Evolutionary conservation across 2,113 vertebrate species (phyloP), one percentile per base, ranked within the genome.

Genomic region (Lycaon pictus): DNA sequence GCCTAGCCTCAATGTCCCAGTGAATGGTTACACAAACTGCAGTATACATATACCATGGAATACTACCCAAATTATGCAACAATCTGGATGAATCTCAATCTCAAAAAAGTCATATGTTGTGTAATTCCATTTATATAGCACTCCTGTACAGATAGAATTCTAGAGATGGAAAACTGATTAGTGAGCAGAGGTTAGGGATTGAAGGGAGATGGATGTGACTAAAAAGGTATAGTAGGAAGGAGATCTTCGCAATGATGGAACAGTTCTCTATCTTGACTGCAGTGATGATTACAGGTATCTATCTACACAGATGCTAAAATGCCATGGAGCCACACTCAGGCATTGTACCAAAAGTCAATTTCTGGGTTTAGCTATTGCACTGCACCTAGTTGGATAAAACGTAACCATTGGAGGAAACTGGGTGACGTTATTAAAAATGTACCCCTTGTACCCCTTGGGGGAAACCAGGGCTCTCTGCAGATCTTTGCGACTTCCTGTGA

Each of bases 401-500:
- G n/a, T 67, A 90, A 79, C 56, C 62, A 72, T 2, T 56, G 20
- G 43, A 11, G 25, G 53, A 86, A 93, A 51, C 10, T 71, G 43
- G 19, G 53, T 87, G 23, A 81, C 71, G 16, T 55, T 22, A 62
- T 67, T 74, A 62, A 76, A 92, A 81, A 94, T 56, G n/a, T 86
- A 82, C 90, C 53, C 20, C 51, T 2, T 51, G n/a, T 86, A 82
- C 90, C 53, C 16, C 51, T 2, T 25, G 32, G 8, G 35, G 13
- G 8, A 67, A 86, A 74, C 9, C 25, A 84, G 56, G 37, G 6
- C 23, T 85, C 51, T 67, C 5, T 23, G 35, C 60, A 65, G 58
- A 87, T 90, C 82, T 93, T 60, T 67, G 25, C 56, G 79, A 84
- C 22, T 88, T 83, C 63, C 72, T 76, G 7, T 95, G 51, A 83